phyloP scores from a whole-genome alignment of 37 sponge, comb jelly and placozoan genomes.

The Crambe crambe region DNA sequence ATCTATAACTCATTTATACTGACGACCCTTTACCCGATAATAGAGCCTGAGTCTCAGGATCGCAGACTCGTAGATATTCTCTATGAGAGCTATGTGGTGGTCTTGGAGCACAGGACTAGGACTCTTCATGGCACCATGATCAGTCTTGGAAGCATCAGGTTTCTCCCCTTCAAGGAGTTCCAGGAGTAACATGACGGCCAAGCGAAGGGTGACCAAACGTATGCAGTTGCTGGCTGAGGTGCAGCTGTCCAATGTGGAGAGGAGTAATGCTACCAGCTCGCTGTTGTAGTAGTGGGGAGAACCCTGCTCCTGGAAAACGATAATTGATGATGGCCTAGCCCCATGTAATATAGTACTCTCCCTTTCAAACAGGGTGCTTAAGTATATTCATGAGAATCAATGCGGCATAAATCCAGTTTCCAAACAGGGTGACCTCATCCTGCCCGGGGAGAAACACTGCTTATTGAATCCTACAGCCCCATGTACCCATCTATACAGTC shows the following conservation, averaged over 20 bases:
- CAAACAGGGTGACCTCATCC: too few species aligned
- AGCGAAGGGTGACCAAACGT: slow-evolving; percentile 49
- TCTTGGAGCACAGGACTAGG: slow-evolving; percentile 12
- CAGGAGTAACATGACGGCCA: slow-evolving; percentile 42
- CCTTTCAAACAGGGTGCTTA: too few species aligned
- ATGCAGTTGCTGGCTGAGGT: slow-evolving; percentile 40
- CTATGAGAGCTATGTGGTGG: slow-evolving; percentile 42
- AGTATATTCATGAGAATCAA: too few species aligned
- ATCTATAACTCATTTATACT: too few species aligned
- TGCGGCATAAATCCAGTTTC: too few species aligned
- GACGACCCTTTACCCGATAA: slow-evolving; percentile 42
- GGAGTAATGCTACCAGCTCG: slow-evolving; percentile 41
- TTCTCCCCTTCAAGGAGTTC: slow-evolving; percentile 2
- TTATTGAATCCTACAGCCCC: too few species aligned
- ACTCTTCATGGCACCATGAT: not conserved
- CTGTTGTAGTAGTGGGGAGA: slow-evolving; percentile 23
- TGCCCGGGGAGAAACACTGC: too few species aligned
- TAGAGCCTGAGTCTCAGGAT: slow-evolving; percentile 37
- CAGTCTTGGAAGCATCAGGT: not conserved
- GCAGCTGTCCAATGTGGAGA: slow-evolving; percentile 37
- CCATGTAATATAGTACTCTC: too few species aligned
- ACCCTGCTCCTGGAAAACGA: not conserved
- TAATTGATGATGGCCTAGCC: too few species aligned
- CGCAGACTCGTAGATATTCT: slow-evolving; percentile 45
- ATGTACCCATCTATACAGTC: too few species aligned